These are phyloP conservation scores for Hylaeus volcanicus DNA, from an alignment of 1,140 invertebrate species.

Conservation along the genomic window DNA sequence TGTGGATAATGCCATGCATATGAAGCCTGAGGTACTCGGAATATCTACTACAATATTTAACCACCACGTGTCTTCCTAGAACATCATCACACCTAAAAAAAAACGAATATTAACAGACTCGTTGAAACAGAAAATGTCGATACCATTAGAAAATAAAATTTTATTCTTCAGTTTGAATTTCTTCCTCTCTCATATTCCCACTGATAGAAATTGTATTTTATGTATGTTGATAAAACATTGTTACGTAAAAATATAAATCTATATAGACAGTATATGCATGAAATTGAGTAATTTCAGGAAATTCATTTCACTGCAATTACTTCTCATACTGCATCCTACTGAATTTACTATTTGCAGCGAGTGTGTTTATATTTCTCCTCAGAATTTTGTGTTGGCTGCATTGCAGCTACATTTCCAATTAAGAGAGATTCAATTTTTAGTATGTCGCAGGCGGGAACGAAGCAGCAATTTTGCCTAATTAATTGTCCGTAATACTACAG, in stretches of 20 bases:
- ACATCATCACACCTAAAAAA: conserved; percentile 31
- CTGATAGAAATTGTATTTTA: no score
- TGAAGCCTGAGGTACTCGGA: conserved; percentile 63
- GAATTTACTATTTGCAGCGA: neutral
- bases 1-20: conserved; percentile 65
- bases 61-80: conserved; percentile 56
- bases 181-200: no score
- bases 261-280: no score
- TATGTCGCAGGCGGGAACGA: neutral
- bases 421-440: neutral
- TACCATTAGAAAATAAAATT: no score
- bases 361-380: no score
- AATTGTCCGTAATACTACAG: conserved; percentile 6
- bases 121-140: neutral
- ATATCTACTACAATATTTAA: conserved; percentile 55
- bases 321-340: no score
- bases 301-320: no score
- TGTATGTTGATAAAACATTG: no score
- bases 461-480: neutral
- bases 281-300: no score
- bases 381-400: no score
- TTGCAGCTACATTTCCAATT: neutral
- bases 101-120: neutral
- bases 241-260: no score
- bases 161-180: no score